These are phyloP conservation scores for Nephrotoma flavescens DNA, from an alignment of 2,888 invertebrate genomes.

Conservation along the genomic window DNA sequence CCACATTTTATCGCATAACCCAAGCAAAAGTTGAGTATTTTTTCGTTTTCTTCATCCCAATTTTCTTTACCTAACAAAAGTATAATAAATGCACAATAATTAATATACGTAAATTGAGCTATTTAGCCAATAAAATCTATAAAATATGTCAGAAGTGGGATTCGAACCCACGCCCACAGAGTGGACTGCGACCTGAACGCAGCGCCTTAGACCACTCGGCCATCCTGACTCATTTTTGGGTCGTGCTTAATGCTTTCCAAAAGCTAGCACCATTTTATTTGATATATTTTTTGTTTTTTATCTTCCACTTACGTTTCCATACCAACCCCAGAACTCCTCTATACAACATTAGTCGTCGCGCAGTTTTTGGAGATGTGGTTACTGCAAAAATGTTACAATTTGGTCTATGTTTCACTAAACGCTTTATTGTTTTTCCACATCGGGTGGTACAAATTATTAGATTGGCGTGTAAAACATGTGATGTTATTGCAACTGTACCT, in stretches of 20 bases:
- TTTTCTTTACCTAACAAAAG: background rate
- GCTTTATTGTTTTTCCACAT: background rate
- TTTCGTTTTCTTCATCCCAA: background rate
- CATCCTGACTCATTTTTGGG: conserved; percentile 8
- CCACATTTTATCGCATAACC: background rate
- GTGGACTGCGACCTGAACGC: conserved; percentile 12
- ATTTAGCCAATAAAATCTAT: background rate
- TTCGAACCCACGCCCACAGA: conserved; percentile 8
- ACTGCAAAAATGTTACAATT: background rate
- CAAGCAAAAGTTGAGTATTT: background rate
- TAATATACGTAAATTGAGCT: background rate
- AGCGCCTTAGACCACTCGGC: conserved; percentile 12
- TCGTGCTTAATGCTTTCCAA: background rate
- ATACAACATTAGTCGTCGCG: background rate
- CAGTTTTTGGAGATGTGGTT: background rate
- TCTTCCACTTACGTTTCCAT: background rate
- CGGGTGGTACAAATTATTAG: background rate
- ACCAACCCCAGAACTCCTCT: background rate
- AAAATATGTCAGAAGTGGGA: conserved; percentile 5
- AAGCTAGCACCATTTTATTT: background rate
- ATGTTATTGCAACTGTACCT: background rate
- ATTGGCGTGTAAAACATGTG: background rate
- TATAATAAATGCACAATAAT: background rate
- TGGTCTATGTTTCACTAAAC: background rate
- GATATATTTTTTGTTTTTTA: background rate